Evolutionary conservation across 37 sponge, comb jelly and placozoan genomes (phyloP), one percentile per base, ranked within the genome.

Genomic region (Aphrocallistes beatrix): DNA sequence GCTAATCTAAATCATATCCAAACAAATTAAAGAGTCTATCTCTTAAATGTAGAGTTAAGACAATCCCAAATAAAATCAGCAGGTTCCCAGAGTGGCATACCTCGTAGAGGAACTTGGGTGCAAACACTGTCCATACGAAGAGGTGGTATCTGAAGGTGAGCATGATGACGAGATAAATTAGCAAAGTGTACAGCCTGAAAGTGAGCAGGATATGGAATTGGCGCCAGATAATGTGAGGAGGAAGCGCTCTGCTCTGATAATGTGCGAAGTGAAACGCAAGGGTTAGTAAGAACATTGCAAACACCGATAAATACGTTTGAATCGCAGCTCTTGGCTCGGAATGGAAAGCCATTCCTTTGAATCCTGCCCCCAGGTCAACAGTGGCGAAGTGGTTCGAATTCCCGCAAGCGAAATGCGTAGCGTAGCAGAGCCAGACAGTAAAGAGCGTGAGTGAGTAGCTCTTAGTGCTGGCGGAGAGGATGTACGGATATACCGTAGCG

Each of bases 311-410:
- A 13, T 60, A 60, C n/a, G 75, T 60, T 13, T 60, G 75, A 13
- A 60, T 60, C 3, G 17, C n/a, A 13, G 75, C 75, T 13, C 75
- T 3, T 19, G 75, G 75, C 75, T 60, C 75, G 75, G 10, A 19
- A 13, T 60, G 75, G 8, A 30, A 3, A 30, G 1, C 34, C 83
- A 82, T 82, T 84, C 85, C 85, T 37, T 39, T 42, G 81, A 47
- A 84, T 3, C 85, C 85, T 8, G 85, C 50, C 30, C 47, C 38
- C 19, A 84, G 51, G 23, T 84, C 85, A 8, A 84, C 50, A 9
- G 21, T 84, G 81, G 85, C 85, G 28, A 84, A 47, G 51, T 36
- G 37, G 37, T 84, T 84, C 10, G 85, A 84, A 42, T 84, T 84
- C 19, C 85, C 85, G 17, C 42, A 42, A 3, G 42, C 50, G 37